Evolutionary conservation across 2,888 invertebrate species (phyloP).

Genomic region (Thecocarcelia acutangulata): DNA sequence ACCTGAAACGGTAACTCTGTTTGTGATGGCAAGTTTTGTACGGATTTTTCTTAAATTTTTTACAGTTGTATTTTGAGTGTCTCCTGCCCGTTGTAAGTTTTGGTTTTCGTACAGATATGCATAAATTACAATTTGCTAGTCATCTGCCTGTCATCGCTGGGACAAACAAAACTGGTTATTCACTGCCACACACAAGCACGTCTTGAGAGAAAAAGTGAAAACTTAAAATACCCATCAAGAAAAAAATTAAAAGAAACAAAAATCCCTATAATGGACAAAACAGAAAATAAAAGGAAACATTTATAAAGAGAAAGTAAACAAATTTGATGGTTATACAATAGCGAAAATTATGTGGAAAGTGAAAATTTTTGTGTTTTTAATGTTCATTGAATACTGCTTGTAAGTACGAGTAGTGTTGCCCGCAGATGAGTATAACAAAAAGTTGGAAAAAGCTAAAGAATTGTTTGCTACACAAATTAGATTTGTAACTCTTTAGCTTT

Average conservation of each 20-base stretch:
- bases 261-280: conserved; percentile 25
- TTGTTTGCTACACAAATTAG: too few species aligned
- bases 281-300: conserved; percentile 43
- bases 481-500: too few species aligned
- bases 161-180: conserved; percentile 62
- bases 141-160: conserved; percentile 66
- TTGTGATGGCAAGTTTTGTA: conserved; percentile 42
- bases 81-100: conserved; percentile 1
- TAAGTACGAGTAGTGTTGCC: too few species aligned
- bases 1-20: too few species aligned
- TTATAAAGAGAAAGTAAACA: conserved; percentile 51
- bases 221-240: conserved; percentile 41
- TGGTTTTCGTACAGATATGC: conserved; percentile 50
- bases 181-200: conserved; percentile 32
- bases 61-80: conserved; percentile 27
- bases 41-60: background rate
- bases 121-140: conserved; percentile 66
- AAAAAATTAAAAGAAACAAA: background rate
- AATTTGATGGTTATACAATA: conserved; percentile 7
- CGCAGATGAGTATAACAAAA: background rate
- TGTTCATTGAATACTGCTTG: background rate
- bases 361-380: conserved; percentile 38
- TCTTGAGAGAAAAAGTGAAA: conserved; percentile 41
- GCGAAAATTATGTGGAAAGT: conserved; percentile 34
- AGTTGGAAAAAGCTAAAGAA: background rate